These are phyloP conservation scores for Hanleya hanleyi DNA, from an alignment of 2,888 invertebrate species.

Conservation along the genomic window DNA sequence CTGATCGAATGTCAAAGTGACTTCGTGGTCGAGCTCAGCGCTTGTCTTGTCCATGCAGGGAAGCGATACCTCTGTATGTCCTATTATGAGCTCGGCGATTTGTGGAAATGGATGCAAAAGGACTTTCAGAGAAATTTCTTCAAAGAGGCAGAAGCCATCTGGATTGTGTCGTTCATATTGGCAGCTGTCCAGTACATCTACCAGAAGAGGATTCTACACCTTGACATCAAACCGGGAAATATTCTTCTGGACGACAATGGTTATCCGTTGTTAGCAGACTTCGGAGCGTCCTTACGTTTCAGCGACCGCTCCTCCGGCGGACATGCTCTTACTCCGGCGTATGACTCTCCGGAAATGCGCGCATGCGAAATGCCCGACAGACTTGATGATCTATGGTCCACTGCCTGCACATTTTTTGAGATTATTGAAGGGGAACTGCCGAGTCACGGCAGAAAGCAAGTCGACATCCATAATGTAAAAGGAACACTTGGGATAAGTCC, in stretches of 20 bases:
- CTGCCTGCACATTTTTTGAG: neutral
- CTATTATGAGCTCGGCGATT: neutral
- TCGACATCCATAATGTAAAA: neutral
- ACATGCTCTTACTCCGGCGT: neutral
- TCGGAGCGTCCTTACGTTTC: neutral
- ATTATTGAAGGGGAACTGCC: neutral
- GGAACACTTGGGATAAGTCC: neutral
- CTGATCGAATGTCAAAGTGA: neutral
- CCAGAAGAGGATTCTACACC: neutral
- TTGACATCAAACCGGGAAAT: conserved; percentile 8
- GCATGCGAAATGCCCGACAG: neutral
- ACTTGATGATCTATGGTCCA: neutral
- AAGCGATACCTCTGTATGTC: neutral
- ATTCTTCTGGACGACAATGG: neutral
- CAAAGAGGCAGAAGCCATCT: neutral
- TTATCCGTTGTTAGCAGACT: conserved; percentile 3
- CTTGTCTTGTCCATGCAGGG: neutral
- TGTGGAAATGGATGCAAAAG: neutral
- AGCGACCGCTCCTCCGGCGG: neutral
- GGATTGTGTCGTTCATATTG: neutral
- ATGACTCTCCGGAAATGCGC: neutral
- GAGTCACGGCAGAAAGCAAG: neutral
- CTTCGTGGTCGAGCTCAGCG: neutral
- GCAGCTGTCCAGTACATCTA: neutral
- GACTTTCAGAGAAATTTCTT: neutral